These are phyloP conservation scores for Grammomys surdaster DNA, from an alignment of 2,113 vertebrate genomes.

Conservation along the genomic window DNA sequence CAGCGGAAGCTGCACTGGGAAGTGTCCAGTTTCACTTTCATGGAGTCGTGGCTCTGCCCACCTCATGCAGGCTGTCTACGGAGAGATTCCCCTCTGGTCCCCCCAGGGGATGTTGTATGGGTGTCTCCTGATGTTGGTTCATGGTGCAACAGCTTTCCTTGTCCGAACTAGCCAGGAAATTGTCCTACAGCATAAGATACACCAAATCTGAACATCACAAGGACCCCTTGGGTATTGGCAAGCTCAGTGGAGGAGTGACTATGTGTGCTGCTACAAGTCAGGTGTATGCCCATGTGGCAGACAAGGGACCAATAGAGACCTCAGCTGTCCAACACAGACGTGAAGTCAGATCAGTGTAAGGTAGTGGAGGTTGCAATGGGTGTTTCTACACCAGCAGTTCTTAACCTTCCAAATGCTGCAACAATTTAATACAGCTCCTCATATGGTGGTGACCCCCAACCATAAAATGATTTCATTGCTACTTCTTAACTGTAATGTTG, in stretches of 20 bases:
- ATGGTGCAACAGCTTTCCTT: neutral
- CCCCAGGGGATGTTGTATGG: neutral
- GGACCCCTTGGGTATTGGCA: accelerated
- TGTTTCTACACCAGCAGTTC: neutral
- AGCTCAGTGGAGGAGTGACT: accelerated
- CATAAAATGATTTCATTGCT: neutral
- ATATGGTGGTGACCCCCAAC: neutral
- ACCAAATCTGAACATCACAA: neutral
- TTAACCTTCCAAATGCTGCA: neutral
- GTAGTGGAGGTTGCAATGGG: neutral
- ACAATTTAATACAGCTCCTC: neutral
- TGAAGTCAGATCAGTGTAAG: neutral
- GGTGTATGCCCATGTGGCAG: no score
- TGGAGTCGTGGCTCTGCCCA: accelerated
- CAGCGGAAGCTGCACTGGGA: accelerated
- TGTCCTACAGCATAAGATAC: neutral
- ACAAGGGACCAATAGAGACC: neutral
- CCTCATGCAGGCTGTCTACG: accelerated
- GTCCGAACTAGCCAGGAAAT: neutral
- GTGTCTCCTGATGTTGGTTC: no score
- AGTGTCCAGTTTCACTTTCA: neutral
- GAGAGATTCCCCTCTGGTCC: neutral
- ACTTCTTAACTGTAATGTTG: neutral
- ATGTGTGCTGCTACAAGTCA: neutral
- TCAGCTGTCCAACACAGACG: neutral